Percentiles rank a stretch among this genome's conserved stretches.
Conservation (phyloP, 1,140 invertebrate species). For the Aphaenogaster ashmeadi region DNA sequence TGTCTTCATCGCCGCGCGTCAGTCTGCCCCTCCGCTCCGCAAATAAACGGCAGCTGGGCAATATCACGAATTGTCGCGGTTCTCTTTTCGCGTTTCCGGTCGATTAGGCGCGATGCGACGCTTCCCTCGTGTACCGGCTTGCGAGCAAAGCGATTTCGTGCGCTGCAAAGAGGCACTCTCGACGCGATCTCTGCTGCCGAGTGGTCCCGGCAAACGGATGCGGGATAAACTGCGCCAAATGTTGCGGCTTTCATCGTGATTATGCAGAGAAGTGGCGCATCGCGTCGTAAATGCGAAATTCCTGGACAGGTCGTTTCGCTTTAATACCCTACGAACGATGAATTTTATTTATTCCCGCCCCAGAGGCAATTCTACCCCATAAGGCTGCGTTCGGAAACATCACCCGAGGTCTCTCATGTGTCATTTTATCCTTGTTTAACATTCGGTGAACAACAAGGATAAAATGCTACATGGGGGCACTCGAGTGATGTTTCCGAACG, state of each 20-base stretch:
- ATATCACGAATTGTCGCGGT: slow-evolving; percentile 63
- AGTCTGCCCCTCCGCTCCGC: slow-evolving; percentile 4
- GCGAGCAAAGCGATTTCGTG: slow-evolving; percentile 2
- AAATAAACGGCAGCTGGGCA: slow-evolving; percentile 56
- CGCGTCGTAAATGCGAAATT: neutral
- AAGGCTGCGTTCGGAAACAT: too few relatives aligned
- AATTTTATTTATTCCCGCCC: neutral
- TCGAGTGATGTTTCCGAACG: too few relatives aligned
- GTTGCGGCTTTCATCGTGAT: neutral
- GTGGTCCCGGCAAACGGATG: neutral
- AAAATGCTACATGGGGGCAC: too few relatives aligned
- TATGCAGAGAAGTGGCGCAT: neutral
- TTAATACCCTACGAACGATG: neutral
- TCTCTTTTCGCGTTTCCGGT: slow-evolving; percentile 52
- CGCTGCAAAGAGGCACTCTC: slow-evolving; percentile 35
- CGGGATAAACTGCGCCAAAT: slow-evolving; percentile 11
- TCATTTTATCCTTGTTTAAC: too few relatives aligned
- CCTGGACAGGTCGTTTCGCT: neutral
- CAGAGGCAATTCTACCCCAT: neutral
- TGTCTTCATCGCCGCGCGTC: slow-evolving; percentile 1
- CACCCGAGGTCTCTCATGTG: too few relatives aligned
- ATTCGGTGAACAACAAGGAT: too few relatives aligned
- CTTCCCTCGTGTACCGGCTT: neutral
- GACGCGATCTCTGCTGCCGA: slow-evolving; percentile 11
- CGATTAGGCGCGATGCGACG: slow-evolving; percentile 32